These are phyloP conservation scores for Nibea albiflora DNA, from an alignment of 2,113 vertebrate genomes.

Conservation along the genomic window DNA sequence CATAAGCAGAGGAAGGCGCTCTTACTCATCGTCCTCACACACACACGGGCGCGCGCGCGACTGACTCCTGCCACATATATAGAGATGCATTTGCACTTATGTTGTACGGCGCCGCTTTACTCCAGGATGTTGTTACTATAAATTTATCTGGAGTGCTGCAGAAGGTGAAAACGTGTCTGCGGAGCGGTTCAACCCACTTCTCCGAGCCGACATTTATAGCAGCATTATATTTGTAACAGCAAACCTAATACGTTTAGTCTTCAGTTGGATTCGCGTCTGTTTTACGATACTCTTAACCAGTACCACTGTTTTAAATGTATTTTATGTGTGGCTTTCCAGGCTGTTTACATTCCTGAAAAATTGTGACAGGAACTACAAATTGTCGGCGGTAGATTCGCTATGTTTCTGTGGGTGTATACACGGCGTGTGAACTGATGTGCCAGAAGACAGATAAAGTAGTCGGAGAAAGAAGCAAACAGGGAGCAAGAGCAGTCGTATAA, in stretches of 20 bases:
- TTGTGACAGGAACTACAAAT: constrained; percentile 7
- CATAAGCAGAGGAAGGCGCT: background rate
- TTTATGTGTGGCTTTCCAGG: constrained; percentile 6
- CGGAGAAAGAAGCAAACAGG: background rate
- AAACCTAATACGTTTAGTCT: background rate
- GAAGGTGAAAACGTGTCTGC: constrained; percentile 12
- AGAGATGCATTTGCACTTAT: constrained; percentile 4
- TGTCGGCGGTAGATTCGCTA: background rate
- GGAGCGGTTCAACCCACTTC: background rate
- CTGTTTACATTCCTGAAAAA: constrained; percentile 21
- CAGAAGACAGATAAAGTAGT: constrained; percentile 12
- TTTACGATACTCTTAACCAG: background rate
- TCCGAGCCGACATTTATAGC: background rate
- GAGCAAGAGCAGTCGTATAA: constrained; percentile 7
- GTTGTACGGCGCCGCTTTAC: background rate
- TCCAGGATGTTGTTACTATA: constrained; percentile 11
- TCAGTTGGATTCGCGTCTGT: constrained; percentile 3
- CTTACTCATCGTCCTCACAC: background rate
- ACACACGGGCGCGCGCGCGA: background rate
- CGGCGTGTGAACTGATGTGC: background rate
- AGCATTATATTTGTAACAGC: constrained; percentile 14
- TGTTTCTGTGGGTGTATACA: constrained; percentile 23
- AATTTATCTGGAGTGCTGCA: constrained; percentile 28
- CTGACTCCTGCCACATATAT: background rate
- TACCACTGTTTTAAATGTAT: background rate